Evolutionary conservation across 1,140 invertebrate genomes (phyloP), one percentile per base, ranked within the genome.

Genomic region (Samia ricini): DNA sequence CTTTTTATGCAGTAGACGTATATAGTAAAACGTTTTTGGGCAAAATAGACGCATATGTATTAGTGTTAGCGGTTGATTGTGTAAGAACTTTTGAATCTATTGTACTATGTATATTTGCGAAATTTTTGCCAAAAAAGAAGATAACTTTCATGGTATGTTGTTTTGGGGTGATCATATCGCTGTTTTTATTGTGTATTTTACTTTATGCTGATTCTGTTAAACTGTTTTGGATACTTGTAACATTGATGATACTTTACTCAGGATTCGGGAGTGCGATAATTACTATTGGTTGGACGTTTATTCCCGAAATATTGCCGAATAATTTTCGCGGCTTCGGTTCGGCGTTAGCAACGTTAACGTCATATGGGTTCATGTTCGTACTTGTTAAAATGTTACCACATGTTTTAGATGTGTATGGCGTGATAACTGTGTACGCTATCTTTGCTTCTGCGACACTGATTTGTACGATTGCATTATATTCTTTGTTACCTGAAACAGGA

Each of bases 261-360:
- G 20, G 56, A n/a, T 69, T 79, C 21, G 66, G 64, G 22, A 71
- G 71, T 22, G 75, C 71, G 0, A 58, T 85, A 1, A 66, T 72
- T 1, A 72, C 64, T 26, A 62, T 84, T 21, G 69, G 75, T 3
- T 79, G 77, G 74, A 71, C 82, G n/a, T 72, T 85, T 54, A 59
- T 83, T n/a, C 72, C 77, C 7, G 86, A 89, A 66, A 68, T 89
- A 60, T 86, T 83, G 65, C 74, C 86, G 6, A 67, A 66, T 1
- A 77, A 77, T 51, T 70, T 88, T 18, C 79, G 83, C 57, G 79
- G 82, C 4, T 60, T 81, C n/a, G 82, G 78, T 0, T 78, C 77
- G 15, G 76, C 78, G 2, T 22, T 79, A 7, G 69, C 63, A 55
- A 69, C 72, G 0, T 57, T 66, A 6, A 74, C 77, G 8, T 61